These are phyloP conservation scores for Indri indri DNA, from an alignment of 2,113 vertebrate species.

Conservation along the genomic window DNA sequence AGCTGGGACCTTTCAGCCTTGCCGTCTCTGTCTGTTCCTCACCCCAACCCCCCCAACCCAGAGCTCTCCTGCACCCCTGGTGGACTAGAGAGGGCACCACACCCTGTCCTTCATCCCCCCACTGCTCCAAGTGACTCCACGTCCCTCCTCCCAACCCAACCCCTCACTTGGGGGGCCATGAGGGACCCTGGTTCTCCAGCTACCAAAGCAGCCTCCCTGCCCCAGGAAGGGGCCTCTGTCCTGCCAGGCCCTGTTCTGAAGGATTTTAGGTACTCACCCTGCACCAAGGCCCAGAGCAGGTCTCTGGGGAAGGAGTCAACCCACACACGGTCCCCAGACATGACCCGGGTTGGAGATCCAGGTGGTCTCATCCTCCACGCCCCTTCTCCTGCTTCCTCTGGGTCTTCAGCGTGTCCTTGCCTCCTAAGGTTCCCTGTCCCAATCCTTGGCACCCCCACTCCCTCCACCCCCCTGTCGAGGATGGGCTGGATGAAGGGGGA, in stretches of 20 bases:
- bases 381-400: neutral
- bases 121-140: neutral
- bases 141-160: fast-evolving
- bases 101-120: too few species aligned
- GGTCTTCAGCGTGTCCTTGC: neutral
- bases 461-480: neutral
- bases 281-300: neutral
- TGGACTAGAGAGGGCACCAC: neutral
- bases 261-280: neutral
- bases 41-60: neutral
- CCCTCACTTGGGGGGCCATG: neutral
- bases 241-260: neutral
- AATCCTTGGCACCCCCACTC: fast-evolving
- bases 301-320: neutral
- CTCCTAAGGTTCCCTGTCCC: neutral
- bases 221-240: neutral
- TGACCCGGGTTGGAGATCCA: fast-evolving
- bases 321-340: fast-evolving
- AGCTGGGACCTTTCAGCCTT: neutral
- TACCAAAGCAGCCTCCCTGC: neutral
- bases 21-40: neutral
- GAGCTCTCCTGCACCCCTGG: neutral
- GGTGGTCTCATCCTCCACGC: neutral
- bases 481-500: neutral
- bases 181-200: neutral